phyloP scores from a whole-genome alignment of 2,888 invertebrate genomes.

The Erynnis tages region DNA sequence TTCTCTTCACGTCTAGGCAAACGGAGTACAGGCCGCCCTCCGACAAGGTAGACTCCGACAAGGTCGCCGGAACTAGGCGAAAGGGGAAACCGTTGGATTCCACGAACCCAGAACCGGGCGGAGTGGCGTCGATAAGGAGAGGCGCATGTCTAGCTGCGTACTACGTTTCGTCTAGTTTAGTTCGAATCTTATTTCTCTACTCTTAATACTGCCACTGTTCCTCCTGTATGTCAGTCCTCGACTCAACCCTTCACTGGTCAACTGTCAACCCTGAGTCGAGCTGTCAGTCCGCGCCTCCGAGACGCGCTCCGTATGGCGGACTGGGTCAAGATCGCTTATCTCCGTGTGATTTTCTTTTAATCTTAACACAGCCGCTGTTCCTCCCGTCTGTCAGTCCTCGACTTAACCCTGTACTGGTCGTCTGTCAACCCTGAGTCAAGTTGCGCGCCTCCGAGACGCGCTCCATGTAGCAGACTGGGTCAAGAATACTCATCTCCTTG shows the following conservation, averaged over 20 bases:
- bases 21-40: no score
- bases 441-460: slow-evolving; percentile 10
- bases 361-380: background rate
- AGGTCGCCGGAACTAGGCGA: no score
- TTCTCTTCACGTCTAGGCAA: no score
- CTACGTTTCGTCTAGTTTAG: no score
- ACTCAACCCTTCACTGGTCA: background rate
- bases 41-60: no score
- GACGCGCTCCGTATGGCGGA: slow-evolving; percentile 22
- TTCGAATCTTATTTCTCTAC: no score
- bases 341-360: slow-evolving; percentile 18
- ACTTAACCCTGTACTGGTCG: background rate
- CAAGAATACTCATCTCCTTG: slow-evolving; percentile 30
- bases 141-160: no score
- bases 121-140: no score
- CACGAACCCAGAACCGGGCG: no score
- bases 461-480: slow-evolving; percentile 28
- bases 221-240: no score
- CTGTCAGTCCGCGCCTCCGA: slow-evolving; percentile 5
- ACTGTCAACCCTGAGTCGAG: slow-evolving; percentile 8
- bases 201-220: background rate
- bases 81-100: no score
- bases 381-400: no score
- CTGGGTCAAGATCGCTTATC: slow-evolving; percentile 33
- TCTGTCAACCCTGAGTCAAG: slow-evolving; percentile 7